These are phyloP conservation scores for Asteroscopus sphinx DNA, from an alignment of 2,888 invertebrate species.

Conservation along the genomic window DNA sequence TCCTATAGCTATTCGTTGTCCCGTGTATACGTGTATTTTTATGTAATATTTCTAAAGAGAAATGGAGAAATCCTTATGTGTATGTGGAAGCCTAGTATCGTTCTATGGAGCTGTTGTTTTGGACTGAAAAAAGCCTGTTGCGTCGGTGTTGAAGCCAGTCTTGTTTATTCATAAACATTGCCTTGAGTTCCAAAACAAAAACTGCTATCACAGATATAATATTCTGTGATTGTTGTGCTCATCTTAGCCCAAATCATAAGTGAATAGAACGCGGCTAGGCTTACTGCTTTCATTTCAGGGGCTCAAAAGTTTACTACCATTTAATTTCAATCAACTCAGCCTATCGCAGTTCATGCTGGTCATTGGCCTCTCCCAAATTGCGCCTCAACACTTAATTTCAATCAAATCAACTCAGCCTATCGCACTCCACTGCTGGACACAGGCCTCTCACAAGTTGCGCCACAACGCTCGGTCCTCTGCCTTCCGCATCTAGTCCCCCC, in stretches of 20 bases:
- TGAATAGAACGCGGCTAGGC: not conserved
- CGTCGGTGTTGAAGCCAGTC: not conserved
- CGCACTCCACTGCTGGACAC: no score
- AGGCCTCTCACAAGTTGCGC: no score
- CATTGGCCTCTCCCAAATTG: no score
- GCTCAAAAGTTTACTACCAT: slow-evolving; percentile 11
- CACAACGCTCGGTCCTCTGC: no score
- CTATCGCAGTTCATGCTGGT: no score
- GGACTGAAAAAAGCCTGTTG: not conserved
- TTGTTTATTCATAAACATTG: not conserved
- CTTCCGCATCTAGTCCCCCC: no score
- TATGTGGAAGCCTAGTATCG: not conserved
- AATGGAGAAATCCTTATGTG: slow-evolving; percentile 1
- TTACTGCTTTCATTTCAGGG: slow-evolving; percentile 4
- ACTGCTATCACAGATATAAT: no score
- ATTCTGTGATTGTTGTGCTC: no score
- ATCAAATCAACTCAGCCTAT: no score
- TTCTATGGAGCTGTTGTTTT: slow-evolving; percentile 1
- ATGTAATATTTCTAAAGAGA: slow-evolving; percentile 8
- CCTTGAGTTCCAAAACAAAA: no score
- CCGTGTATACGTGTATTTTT: not conserved
- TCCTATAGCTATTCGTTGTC: not conserved
- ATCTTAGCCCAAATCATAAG: not conserved
- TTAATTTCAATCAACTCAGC: no score
- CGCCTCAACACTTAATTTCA: no score